Conservation (phyloP, 2,113 vertebrate genomes). For the Ctenomys sociabilis region DNA sequence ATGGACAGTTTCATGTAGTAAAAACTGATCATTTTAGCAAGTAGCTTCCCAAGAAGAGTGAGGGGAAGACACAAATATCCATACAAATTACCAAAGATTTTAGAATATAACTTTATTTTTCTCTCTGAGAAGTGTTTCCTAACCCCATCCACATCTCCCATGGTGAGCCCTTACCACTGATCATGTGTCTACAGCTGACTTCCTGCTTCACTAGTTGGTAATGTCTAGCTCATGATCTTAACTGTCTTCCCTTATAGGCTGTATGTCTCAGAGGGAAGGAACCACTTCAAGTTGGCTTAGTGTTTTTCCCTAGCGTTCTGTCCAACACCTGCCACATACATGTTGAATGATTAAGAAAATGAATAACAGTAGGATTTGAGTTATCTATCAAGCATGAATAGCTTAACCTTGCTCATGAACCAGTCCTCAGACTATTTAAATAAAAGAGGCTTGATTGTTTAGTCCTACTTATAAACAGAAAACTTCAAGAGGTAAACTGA, state of each 20-base stretch:
- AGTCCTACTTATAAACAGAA: constrained; percentile 11
- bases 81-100: constrained; percentile 31
- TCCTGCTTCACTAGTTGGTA: background rate
- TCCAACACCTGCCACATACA: background rate
- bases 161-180: background rate
- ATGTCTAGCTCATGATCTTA: background rate
- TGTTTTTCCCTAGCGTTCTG: background rate
- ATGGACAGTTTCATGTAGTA: constrained; percentile 44
- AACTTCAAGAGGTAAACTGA: constrained; percentile 24
- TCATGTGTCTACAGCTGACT: background rate
- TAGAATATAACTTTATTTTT: background rate
- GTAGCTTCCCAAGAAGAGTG: constrained; percentile 29
- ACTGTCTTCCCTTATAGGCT: background rate
- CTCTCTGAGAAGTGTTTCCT: constrained; percentile 34
- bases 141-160: background rate
- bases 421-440: background rate
- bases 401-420: background rate
- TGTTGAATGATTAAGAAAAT: background rate
- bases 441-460: background rate
- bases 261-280: background rate
- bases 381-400: background rate
- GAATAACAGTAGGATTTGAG: background rate
- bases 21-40: constrained; percentile 69
- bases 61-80: constrained; percentile 1
- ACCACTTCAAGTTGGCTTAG: background rate